Base-by-base conservation (phyloP, 2,113 vertebrate species). In the Rhadina sibilatrix region DNA sequence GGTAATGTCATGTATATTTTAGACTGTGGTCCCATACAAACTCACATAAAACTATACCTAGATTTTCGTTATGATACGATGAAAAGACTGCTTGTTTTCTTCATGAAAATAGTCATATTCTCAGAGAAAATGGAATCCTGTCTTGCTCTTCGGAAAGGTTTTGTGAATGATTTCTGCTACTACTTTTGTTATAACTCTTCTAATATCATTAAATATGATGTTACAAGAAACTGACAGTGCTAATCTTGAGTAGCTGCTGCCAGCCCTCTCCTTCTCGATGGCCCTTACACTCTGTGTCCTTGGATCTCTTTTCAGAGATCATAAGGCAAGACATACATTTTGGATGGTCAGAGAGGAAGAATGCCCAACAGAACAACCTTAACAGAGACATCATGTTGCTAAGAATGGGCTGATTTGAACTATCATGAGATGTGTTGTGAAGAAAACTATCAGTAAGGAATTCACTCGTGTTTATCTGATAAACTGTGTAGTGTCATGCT, bases 321-420 rank as follows among this genome's bases (percentile, higher is more conserved):
- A 33, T 40, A n/a, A 75, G 20, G 9, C 40, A 65, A 79, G 35
- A 33, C 8, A 63, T 18, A 42, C 4, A 6, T 71, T 80, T 50
- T 17, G 15, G 17, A 49, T 40, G 6, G 20, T 82, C 64, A 88
- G 22, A 82, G 57, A 52, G 12, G 57, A 12, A 89, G 47, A 33
- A 42, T 59, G 14, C 59, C 44, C 25, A 68, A 22, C 12, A 63
- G 11, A 44, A 12, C 74, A 77, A 77, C 16, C 8, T 4, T 25
- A 56, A 56, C 5, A 57, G 44, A 63, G 50, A 30, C 0, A 0
- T 25, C 57, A 65, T 2, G 2, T 71, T 82, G n/a, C 24, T 85
- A 49, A 52, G 28, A 69, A 42, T 12, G 59, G 22, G 2, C 56
- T 74, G 50, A 52, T 78, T 53, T 78, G 22, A 90, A 11, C 25